Percentiles rank a stretch among this genome's conserved stretches.
phyloP scores from a whole-genome alignment of 2,888 invertebrate genomes.

The Dendrolimus houi region DNA sequence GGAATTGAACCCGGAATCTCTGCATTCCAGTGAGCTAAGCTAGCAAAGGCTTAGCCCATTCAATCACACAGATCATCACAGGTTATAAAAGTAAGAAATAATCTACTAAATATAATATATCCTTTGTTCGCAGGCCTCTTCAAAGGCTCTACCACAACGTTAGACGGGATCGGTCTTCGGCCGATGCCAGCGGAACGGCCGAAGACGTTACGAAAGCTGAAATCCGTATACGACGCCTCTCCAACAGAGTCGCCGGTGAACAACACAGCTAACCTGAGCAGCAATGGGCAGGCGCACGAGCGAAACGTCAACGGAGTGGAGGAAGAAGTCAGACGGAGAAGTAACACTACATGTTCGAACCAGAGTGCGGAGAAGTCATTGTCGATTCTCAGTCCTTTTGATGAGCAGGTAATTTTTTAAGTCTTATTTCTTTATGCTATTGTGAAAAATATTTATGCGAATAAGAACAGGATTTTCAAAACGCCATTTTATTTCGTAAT shows the following conservation, averaged over 20 bases:
- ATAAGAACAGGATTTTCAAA: too few species aligned
- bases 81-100: too few species aligned
- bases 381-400: slow-evolving; percentile 88
- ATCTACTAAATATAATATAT: slow-evolving; percentile 6
- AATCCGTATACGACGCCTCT: slow-evolving; percentile 82
- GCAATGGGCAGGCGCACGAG: slow-evolving; percentile 59
- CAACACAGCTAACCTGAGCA: slow-evolving; percentile 41
- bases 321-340: slow-evolving; percentile 68
- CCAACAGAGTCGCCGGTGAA: slow-evolving; percentile 49
- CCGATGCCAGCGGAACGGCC: slow-evolving; percentile 82
- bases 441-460: too few species aligned
- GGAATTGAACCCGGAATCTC: too few species aligned
- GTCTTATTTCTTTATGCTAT: too few species aligned
- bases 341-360: slow-evolving; percentile 59
- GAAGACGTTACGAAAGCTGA: slow-evolving; percentile 84
- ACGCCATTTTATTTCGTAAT: too few species aligned
- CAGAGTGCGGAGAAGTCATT: slow-evolving; percentile 67
- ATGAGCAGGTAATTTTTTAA: slow-evolving; percentile 76
- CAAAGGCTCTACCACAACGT: slow-evolving; percentile 86
- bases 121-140: slow-evolving; percentile 81
- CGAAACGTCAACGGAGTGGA: slow-evolving; percentile 54
- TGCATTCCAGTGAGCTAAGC: too few species aligned
- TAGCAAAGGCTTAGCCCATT: too few species aligned
- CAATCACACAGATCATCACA: too few species aligned
- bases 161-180: slow-evolving; percentile 78